Base-by-base conservation (phyloP, 2,888 invertebrate genomes). In the Seira ritae region DNA sequence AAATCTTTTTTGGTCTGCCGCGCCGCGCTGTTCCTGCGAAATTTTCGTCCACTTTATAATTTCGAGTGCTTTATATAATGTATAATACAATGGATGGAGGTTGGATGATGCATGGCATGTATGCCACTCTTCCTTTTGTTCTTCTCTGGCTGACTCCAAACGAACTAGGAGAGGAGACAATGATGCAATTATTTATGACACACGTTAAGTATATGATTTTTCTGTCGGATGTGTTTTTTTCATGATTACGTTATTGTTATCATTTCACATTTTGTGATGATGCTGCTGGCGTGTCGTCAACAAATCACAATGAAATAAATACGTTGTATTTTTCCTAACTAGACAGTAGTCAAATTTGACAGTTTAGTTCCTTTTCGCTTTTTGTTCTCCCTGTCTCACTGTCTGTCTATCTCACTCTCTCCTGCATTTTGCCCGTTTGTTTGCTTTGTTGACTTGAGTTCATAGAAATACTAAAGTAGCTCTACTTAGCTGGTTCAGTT, bases 111-210 rank as follows among this genome's bases (percentile, higher is more conserved):
- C 8, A n/a, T n/a, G n/a, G 55, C 55, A 55, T 55, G 55, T 17
- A 15, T 15, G 55, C 19, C 71, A 1, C 22, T 72, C 60, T 55
- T 42, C 46, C 80, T 75, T 80, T 76, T 82, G 73, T 78, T 77
- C 68, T 77, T 73, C 68, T 77, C 77, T 69, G 68, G 72, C 77
- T 37, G 55, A n/a, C 55, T 55, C 15, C 17, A 17, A 55, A 55
- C 31, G 55, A 55, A 55, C 60, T 20, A 31, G 17, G 65, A 68
- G 42, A 69, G 73, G 77, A 78, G 82, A 82, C 82, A 82, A 82
- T 82, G 82, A 77, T 72, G 77, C 69, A 82, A 82, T 82, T 82
- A 82, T 82, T 77, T 82, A 73, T 82, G 82, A 82, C 82, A 82
- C 69, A 77, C 82, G 77, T 82, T 82, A 82, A 82, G 72, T 82